Percentiles rank a stretch among this genome's conserved stretches.
These are phyloP conservation scores for Vombatus ursinus DNA, from an alignment of 2,113 vertebrate genomes.

Conservation along the genomic window DNA sequence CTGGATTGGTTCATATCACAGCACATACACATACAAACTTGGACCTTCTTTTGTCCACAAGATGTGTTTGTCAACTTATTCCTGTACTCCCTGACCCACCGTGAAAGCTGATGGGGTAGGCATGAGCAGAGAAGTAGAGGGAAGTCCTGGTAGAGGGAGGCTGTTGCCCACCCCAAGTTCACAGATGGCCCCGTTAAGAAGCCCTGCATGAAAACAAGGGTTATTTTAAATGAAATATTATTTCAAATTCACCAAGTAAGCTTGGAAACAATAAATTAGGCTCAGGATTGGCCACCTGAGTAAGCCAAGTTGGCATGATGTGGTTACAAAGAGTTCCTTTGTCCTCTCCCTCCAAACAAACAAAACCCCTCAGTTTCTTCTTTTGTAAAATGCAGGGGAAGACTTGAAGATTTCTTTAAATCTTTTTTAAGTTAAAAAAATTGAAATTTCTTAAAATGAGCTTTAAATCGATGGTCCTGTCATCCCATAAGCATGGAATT, in stretches of 20 bases:
- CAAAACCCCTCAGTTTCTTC: background rate
- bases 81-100: conserved; percentile 40
- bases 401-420: background rate
- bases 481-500: background rate
- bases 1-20: background rate
- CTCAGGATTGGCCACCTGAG: background rate
- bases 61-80: conserved; percentile 29
- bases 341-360: background rate
- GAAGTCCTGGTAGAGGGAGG: conserved; percentile 3
- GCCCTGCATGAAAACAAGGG: background rate
- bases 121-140: conserved; percentile 14
- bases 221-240: background rate
- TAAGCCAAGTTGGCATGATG: background rate
- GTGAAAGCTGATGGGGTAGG: conserved; percentile 42
- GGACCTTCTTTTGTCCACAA: background rate
- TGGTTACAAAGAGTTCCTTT: background rate
- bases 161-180: background rate
- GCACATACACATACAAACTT: background rate
- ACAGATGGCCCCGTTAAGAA: background rate
- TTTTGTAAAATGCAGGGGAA: background rate
- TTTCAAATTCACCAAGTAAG: background rate
- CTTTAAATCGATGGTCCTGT: background rate
- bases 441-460: too few relatives aligned
- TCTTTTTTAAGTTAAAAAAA: too few relatives aligned
- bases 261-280: background rate